phyloP scores from a whole-genome alignment of 1,140 invertebrate species.

The Glomeris maerens region DNA sequence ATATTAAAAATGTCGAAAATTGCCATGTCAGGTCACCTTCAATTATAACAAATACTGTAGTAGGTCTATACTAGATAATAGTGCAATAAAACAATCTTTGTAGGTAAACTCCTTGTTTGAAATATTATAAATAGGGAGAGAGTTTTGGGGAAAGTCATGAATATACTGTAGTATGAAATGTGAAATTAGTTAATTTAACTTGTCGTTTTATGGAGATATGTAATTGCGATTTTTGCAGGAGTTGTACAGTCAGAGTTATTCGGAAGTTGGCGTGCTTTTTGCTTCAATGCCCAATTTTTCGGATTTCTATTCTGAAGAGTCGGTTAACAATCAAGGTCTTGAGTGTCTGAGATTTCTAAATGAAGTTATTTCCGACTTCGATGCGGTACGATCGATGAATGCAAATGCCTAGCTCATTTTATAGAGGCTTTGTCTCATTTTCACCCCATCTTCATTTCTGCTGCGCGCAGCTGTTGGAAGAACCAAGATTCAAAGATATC shows the following conservation, averaged over 20 bases:
- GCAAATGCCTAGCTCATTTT: slow-evolving; percentile 18
- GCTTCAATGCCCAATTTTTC: slow-evolving; percentile 90
- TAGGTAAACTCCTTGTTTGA: no score
- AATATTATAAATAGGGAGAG: no score
- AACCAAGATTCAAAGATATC: slow-evolving; percentile 69
- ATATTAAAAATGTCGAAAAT: no score
- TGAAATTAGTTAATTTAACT: neutral
- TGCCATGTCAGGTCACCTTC: no score
- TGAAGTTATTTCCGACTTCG: slow-evolving; percentile 96
- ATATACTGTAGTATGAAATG: neutral
- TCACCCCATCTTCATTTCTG: slow-evolving; percentile 6
- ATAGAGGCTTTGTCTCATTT: slow-evolving; percentile 7
- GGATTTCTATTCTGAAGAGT: slow-evolving; percentile 90
- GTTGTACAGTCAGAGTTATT: slow-evolving; percentile 82
- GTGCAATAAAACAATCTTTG: no score
- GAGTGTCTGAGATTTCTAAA: slow-evolving; percentile 91
- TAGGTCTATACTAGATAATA: no score
- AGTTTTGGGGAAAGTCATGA: no score
- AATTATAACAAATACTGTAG: no score
- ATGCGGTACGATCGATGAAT: slow-evolving; percentile 56
- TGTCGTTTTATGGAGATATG: slow-evolving; percentile 1
- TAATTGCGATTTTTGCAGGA: slow-evolving; percentile 47
- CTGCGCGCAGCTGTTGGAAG: slow-evolving; percentile 57
- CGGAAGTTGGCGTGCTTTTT: slow-evolving; percentile 80
- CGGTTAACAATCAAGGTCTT: slow-evolving; percentile 88